phyloP scores from a whole-genome alignment of 2,797 vertebrate species.

The Kryptolebias ocellatus region DNA sequence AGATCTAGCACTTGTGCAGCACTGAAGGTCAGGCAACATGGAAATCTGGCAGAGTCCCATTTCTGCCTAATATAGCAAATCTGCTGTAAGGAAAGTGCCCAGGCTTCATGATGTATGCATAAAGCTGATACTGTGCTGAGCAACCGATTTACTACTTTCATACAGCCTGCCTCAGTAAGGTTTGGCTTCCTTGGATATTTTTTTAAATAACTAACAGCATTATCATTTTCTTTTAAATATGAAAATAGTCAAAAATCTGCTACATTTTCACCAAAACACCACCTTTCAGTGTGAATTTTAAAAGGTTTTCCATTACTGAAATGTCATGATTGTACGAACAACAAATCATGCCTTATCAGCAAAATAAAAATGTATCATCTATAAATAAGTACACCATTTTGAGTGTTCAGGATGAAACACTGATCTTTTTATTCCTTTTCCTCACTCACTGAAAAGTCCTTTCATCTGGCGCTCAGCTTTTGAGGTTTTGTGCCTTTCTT shows the following conservation, averaged over 20 bases:
- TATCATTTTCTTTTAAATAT: neutral
- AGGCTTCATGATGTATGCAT: conserved; percentile 3
- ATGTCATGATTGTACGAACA: neutral
- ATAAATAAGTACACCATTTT: conserved; percentile 15
- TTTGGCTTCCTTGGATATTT: neutral
- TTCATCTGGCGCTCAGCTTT: conserved; percentile 39
- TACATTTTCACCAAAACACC: neutral
- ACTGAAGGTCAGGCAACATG: conserved; percentile 53
- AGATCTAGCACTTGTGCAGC: conserved; percentile 30
- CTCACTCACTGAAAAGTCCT: conserved; percentile 21
- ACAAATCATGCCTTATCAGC: neutral
- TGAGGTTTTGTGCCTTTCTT: conserved; percentile 50
- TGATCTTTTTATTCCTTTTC: conserved; percentile 1
- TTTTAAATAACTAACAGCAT: neutral
- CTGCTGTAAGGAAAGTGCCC: conserved; percentile 12
- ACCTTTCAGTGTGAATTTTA: neutral
- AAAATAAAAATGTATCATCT: neutral
- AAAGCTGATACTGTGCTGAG: conserved; percentile 12
- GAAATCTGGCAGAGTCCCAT: conserved; percentile 24
- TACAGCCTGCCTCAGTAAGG: neutral
- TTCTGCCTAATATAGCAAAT: conserved; percentile 41
- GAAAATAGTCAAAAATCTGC: neutral
- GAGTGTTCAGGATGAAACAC: conserved; percentile 4
- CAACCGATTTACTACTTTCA: conserved; percentile 18
- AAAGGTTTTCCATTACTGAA: neutral